Evolutionary conservation across 23 tunicate genomes (phyloP).

Genomic region (Styela clava): DNA sequence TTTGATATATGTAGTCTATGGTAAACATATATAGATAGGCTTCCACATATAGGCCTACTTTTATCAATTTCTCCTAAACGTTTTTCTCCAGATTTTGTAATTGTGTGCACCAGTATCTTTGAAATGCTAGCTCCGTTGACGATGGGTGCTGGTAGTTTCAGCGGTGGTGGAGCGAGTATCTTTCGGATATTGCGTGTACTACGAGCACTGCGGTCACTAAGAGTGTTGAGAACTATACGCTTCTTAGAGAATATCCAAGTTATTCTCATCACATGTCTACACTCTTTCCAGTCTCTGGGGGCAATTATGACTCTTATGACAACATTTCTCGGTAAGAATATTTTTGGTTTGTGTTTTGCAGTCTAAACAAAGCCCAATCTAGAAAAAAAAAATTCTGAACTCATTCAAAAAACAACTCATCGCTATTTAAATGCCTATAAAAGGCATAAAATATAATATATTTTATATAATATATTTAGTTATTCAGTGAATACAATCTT

Average conservation of each 20-base stretch:
- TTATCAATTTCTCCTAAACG: too few species aligned
- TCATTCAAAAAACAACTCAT: too few species aligned
- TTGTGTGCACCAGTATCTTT: constrained; percentile 65
- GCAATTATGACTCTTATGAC: constrained; percentile 84
- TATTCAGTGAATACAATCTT: too few species aligned
- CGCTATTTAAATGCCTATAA: too few species aligned
- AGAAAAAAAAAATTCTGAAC: too few species aligned
- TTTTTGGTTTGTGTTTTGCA: background rate
- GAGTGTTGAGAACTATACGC: constrained; percentile 82
- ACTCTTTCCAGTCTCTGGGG: constrained; percentile 87
- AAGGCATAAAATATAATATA: too few species aligned
- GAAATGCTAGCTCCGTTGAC: constrained; percentile 76
- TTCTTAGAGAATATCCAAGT: constrained; percentile 93
- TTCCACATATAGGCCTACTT: too few species aligned
- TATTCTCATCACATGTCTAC: constrained; percentile 78
- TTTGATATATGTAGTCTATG: too few species aligned
- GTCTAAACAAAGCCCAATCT: too few species aligned
- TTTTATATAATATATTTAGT: too few species aligned
- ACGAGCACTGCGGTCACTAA: constrained; percentile 69
- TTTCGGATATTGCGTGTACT: constrained; percentile 70
- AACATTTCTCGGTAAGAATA: constrained; percentile 55
- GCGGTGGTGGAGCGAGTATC: constrained; percentile 83
- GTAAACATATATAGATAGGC: too few species aligned
- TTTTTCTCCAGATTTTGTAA: constrained; percentile 56
- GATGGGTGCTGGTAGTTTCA: constrained; percentile 49